Conservation (phyloP, 2,888 invertebrate genomes). For the Brachyptera putata region DNA sequence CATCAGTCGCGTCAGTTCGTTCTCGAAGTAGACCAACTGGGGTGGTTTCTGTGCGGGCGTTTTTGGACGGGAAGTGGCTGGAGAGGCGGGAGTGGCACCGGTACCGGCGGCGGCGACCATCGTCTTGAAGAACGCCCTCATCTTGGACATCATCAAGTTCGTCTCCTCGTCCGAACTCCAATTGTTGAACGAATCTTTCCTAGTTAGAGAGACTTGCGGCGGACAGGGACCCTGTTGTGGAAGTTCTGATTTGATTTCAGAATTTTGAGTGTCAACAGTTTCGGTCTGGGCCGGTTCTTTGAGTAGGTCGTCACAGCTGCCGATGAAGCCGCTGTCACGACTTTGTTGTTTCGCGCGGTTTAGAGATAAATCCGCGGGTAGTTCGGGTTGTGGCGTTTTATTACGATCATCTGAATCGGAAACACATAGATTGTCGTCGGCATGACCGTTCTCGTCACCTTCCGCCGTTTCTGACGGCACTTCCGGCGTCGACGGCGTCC, state of each 20-base stretch:
- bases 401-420: slow-evolving; percentile 51
- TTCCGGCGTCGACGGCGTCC: slow-evolving; percentile 57
- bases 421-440: background rate
- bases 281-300: slow-evolving; percentile 54
- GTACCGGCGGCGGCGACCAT: slow-evolving; percentile 64
- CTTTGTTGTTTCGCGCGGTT: slow-evolving; percentile 72
- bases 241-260: background rate
- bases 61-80: slow-evolving; percentile 52
- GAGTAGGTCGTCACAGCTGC: slow-evolving; percentile 80
- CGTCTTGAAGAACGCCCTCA: slow-evolving; percentile 88
- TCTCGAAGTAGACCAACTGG: slow-evolving; percentile 84
- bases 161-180: slow-evolving; percentile 94
- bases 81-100: slow-evolving; percentile 42
- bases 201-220: slow-evolving; percentile 57
- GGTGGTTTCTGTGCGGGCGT: slow-evolving; percentile 63
- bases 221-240: slow-evolving; percentile 45
- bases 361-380: slow-evolving; percentile 40
- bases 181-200: slow-evolving; percentile 89
- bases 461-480: slow-evolving; percentile 52
- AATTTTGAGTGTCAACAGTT: no score
- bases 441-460: slow-evolving; percentile 43
- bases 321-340: slow-evolving; percentile 83
- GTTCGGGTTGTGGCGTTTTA: slow-evolving; percentile 65
- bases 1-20: slow-evolving; percentile 83
- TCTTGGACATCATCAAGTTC: slow-evolving; percentile 91